Evolutionary conservation across 2,113 vertebrate species (phyloP).

Genomic region (Aix galericulata): DNA sequence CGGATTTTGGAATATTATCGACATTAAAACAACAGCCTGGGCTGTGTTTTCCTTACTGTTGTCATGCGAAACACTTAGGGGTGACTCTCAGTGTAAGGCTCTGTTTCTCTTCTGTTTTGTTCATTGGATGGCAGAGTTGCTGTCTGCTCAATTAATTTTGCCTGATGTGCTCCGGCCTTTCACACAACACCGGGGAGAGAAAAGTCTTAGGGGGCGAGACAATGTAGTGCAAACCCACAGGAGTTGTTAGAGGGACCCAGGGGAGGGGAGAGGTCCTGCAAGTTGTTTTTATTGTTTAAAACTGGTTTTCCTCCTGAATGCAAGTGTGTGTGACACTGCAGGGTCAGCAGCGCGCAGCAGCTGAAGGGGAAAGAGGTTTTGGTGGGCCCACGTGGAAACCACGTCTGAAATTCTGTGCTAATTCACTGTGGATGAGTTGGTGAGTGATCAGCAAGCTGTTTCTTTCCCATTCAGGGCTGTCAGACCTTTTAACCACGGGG

Average conservation of each 20-base stretch:
- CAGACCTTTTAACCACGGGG: background rate
- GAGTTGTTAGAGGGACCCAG: background rate
- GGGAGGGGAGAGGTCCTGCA: background rate
- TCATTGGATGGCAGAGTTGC: conserved; percentile 50
- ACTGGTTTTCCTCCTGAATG: background rate
- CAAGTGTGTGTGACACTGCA: background rate
- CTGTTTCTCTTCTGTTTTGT: conserved; percentile 44
- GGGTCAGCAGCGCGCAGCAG: background rate
- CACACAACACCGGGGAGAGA: background rate
- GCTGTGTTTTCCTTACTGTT: conserved; percentile 49
- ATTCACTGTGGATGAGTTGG: background rate
- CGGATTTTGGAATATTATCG: conserved; percentile 58
- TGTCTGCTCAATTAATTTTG: conserved; percentile 53
- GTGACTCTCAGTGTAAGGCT: conserved; percentile 25
- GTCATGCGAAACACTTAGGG: conserved; percentile 46
- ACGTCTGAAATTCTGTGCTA: background rate
- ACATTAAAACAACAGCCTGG: conserved; percentile 58
- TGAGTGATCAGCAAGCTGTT: background rate
- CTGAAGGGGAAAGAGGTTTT: background rate
- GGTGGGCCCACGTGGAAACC: background rate
- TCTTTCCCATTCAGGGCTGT: background rate
- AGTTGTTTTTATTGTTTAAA: background rate
- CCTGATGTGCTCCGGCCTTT: conserved; percentile 10
- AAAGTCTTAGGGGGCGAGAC: background rate
- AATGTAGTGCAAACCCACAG: background rate